phyloP scores from a whole-genome alignment of 92 coral and sea anemone species.

The Umimayanthus chanpuru region DNA sequence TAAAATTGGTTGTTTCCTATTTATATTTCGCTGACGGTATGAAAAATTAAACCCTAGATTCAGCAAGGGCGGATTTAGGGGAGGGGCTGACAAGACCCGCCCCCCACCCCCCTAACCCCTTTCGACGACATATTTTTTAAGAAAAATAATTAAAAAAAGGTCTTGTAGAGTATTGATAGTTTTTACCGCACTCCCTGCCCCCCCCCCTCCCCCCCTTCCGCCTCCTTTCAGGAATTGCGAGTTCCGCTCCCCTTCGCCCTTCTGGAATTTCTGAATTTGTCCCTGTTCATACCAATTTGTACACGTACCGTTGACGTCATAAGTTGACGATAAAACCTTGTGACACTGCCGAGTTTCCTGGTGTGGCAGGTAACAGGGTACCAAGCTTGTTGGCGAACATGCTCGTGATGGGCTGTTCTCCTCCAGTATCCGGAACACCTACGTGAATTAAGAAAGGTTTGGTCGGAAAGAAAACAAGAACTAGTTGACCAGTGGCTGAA shows the following conservation, averaged over 20 bases:
- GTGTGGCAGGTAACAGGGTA: neutral
- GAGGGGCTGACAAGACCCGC: neutral
- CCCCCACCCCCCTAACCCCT: no score
- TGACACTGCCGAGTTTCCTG: neutral
- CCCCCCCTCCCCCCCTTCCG: no score
- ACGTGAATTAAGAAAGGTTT: neutral
- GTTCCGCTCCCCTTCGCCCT: no score
- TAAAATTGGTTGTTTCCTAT: no score
- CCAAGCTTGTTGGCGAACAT: neutral
- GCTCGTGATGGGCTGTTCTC: neutral
- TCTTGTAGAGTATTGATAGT: no score
- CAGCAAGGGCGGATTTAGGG: neutral
- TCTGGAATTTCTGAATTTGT: no score
- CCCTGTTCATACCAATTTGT: no score
- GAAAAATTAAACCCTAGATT: neutral
- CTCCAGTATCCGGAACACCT: neutral
- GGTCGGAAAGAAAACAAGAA: neutral
- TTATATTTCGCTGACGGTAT: neutral
- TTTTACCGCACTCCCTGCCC: no score
- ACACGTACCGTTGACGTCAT: conserved; percentile 15
- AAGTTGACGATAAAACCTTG: neutral
- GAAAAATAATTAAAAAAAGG: no score
- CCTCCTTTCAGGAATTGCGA: no score
- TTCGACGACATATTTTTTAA: no score
- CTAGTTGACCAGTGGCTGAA: neutral